Evolutionary conservation across 1,140 invertebrate genomes (phyloP).

Genomic region (Hyphantria cunea): DNA sequence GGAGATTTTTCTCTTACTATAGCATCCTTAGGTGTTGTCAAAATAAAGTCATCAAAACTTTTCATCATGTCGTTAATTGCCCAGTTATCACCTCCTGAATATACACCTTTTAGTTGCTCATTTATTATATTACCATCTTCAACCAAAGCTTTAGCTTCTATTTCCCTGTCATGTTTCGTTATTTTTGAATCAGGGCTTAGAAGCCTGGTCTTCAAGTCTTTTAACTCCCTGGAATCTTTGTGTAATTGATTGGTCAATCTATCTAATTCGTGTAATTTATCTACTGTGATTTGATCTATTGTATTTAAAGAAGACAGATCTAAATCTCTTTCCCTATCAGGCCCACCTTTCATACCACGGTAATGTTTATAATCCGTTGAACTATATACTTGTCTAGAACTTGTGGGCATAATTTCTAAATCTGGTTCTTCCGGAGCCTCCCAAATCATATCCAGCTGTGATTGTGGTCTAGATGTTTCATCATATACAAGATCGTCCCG

Average conservation of each 20-base stretch:
- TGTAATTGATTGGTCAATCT: constrained; percentile 88
- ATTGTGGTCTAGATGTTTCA: constrained; percentile 83
- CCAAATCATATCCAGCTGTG: constrained; percentile 92
- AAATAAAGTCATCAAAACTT: constrained; percentile 82
- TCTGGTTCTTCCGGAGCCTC: constrained; percentile 84
- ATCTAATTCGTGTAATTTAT: constrained; percentile 90
- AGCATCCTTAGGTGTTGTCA: constrained; percentile 70
- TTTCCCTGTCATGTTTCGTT: constrained; percentile 76
- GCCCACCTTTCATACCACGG: constrained; percentile 84
- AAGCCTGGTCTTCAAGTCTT: constrained; percentile 87
- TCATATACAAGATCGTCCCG: constrained; percentile 88
- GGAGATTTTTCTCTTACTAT: constrained; percentile 79
- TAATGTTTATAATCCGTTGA: constrained; percentile 91
- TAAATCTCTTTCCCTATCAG: constrained; percentile 89
- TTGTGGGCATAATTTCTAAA: constrained; percentile 73
- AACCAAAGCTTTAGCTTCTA: constrained; percentile 82
- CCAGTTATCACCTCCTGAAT: constrained; percentile 87
- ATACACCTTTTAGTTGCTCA: constrained; percentile 86
- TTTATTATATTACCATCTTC: constrained; percentile 87
- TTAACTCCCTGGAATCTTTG: constrained; percentile 89
- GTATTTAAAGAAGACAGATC: constrained; percentile 88
- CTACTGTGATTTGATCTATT: constrained; percentile 88
- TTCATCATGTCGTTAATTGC: constrained; percentile 85
- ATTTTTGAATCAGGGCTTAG: constrained; percentile 82
- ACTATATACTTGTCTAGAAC: constrained; percentile 86